Conservation (phyloP, 1,140 invertebrate species). For the Cotesia glomerata region DNA sequence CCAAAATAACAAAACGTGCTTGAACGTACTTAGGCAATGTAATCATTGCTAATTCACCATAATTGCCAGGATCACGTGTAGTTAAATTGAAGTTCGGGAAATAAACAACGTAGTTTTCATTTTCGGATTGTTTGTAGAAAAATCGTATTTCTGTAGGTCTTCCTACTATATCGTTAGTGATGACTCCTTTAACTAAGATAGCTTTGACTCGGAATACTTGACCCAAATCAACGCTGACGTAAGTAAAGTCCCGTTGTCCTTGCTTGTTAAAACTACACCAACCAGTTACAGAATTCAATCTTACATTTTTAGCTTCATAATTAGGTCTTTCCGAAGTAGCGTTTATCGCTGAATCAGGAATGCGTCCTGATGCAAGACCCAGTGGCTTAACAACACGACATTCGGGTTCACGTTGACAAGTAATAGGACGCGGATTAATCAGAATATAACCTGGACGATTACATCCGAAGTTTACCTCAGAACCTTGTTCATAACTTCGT, state of each 20-base stretch:
- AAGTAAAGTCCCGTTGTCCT: constrained; percentile 84
- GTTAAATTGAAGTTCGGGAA: constrained; percentile 95
- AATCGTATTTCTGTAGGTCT: constrained; percentile 94
- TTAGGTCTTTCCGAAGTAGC: constrained; percentile 91
- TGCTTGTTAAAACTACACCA: constrained; percentile 86
- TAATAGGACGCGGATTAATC: constrained; percentile 88
- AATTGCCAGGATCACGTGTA: constrained; percentile 91
- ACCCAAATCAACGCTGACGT: constrained; percentile 92
- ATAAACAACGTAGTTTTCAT: constrained; percentile 94
- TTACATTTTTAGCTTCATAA: constrained; percentile 88
- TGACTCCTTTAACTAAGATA: constrained; percentile 90
- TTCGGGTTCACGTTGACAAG: constrained; percentile 89
- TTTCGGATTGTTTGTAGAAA: constrained; percentile 94
- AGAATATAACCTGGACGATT: constrained; percentile 90
- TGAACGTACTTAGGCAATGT: constrained; percentile 91
- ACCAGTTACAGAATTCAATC: constrained; percentile 91
- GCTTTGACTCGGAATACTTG: constrained; percentile 89
- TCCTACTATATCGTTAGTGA: constrained; percentile 93
- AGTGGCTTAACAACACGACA: constrained; percentile 92
- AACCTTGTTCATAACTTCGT: constrained; percentile 91
- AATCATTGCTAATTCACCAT: constrained; percentile 94
- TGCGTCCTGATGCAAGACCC: constrained; percentile 87
- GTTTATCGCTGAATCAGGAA: constrained; percentile 95
- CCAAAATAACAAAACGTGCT: constrained; percentile 90
- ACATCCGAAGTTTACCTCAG: constrained; percentile 90